These are phyloP conservation scores for Cottus gobio DNA, from an alignment of 2,113 vertebrate genomes.

Conservation along the genomic window DNA sequence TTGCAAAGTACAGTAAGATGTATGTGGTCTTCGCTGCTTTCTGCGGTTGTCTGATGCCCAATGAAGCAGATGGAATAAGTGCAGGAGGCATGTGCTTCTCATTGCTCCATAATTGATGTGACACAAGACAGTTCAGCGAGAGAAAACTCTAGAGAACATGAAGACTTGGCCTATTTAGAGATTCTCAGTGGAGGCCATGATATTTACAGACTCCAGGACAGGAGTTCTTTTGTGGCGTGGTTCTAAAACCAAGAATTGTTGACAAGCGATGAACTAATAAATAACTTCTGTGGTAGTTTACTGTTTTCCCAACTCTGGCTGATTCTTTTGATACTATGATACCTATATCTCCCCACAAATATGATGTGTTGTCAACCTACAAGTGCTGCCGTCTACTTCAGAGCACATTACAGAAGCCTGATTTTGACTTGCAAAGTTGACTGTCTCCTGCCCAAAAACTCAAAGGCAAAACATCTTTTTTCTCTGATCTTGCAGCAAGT, in stretches of 20 bases:
- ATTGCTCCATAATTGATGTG: slow-evolving; percentile 79
- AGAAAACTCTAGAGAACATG: slow-evolving; percentile 70
- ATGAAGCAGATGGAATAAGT: slow-evolving; percentile 67
- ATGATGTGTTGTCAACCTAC: neutral
- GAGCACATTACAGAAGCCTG: neutral
- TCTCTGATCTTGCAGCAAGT: slow-evolving; percentile 36
- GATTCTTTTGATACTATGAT: neutral
- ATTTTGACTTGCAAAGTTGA: slow-evolving; percentile 36
- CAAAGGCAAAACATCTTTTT: slow-evolving; percentile 19
- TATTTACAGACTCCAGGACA: slow-evolving; percentile 50
- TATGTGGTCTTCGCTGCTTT: slow-evolving; percentile 18
- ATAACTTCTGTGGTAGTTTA: neutral
- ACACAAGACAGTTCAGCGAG: slow-evolving; percentile 60
- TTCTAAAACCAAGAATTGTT: slow-evolving; percentile 15
- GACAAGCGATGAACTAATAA: neutral
- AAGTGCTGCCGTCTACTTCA: neutral
- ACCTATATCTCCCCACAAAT: neutral
- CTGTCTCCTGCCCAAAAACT: slow-evolving; percentile 3
- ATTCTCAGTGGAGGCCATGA: slow-evolving; percentile 63
- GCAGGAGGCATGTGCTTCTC: slow-evolving; percentile 69
- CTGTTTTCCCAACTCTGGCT: neutral
- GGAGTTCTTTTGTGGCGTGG: slow-evolving; percentile 2
- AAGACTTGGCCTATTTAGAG: slow-evolving; percentile 77
- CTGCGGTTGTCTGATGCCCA: slow-evolving; percentile 38
- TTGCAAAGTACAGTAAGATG: slow-evolving; percentile 17